Evolutionary conservation across 23 tunicate species (phyloP).

Genomic region (Clavelina lepadiformis): DNA sequence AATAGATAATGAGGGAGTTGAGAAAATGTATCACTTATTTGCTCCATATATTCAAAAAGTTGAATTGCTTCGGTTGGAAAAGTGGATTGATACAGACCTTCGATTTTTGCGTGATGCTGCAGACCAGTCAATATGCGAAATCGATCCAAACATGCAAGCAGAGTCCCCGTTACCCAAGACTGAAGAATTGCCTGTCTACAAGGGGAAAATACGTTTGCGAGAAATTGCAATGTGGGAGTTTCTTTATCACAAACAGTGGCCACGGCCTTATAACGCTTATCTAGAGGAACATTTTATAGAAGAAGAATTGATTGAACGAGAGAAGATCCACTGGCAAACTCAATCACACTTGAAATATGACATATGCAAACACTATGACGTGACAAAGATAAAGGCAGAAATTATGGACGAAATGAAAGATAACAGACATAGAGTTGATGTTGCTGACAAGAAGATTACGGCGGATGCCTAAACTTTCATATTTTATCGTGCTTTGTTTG

Average conservation of each 20-base stretch:
- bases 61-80: conserved; percentile 80
- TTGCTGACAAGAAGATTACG: conserved; percentile 12
- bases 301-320: conserved; percentile 44
- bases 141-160: conserved; percentile 65
- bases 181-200: conserved; percentile 41
- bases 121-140: conserved; percentile 48
- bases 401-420: conserved; percentile 69
- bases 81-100: conserved; percentile 92
- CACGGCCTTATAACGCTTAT: conserved; percentile 83
- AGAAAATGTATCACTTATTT: conserved; percentile 54
- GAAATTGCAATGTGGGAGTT: conserved; percentile 27
- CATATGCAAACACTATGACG: conserved; percentile 83
- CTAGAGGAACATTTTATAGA: conserved; percentile 56
- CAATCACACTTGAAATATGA: conserved; percentile 54
- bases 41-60: conserved; percentile 52
- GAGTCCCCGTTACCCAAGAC: conserved; percentile 69
- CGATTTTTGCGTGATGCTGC: conserved; percentile 73
- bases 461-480: too few species aligned
- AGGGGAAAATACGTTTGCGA: conserved; percentile 57
- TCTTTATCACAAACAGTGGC: conserved; percentile 62
- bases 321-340: neutral
- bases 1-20: conserved; percentile 79
- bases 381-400: conserved; percentile 46
- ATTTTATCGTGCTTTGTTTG: too few species aligned
- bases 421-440: conserved; percentile 29